These are phyloP conservation scores for Nudaria mundana DNA, from an alignment of 2,888 invertebrate genomes.

Conservation along the genomic window DNA sequence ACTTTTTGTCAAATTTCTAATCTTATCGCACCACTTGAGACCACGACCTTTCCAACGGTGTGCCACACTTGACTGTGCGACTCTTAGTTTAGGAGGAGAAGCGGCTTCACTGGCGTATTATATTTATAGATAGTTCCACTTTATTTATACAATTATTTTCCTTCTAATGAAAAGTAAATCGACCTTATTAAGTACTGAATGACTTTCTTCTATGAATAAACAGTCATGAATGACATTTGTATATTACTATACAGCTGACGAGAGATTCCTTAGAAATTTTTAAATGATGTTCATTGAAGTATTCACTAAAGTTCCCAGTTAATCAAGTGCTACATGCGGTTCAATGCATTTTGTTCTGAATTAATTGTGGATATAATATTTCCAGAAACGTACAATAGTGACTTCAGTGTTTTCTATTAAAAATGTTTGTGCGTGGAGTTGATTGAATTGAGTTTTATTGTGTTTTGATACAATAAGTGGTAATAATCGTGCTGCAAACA, in stretches of 20 bases:
- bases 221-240: too few species aligned
- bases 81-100: too few species aligned
- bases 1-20: too few species aligned
- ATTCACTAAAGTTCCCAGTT: constrained; percentile 14
- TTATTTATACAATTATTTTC: too few species aligned
- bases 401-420: constrained; percentile 42
- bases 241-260: neutral
- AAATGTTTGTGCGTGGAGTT: constrained; percentile 74
- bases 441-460: constrained; percentile 47
- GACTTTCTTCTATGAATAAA: constrained; percentile 6
- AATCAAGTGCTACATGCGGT: constrained; percentile 45
- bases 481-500: constrained; percentile 49
- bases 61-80: too few species aligned
- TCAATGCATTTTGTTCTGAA: constrained; percentile 29
- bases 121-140: too few species aligned
- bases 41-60: too few species aligned
- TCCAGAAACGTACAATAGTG: constrained; percentile 37
- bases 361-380: constrained; percentile 39
- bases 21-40: too few species aligned
- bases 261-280: constrained; percentile 7
- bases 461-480: constrained; percentile 35
- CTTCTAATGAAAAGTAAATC: neutral
- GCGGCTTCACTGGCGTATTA: too few species aligned
- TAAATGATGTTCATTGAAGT: constrained; percentile 7
- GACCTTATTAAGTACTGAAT: neutral